Evolutionary conservation across 1,140 invertebrate species (phyloP), one percentile per base, ranked within the genome.

Genomic region (Drosophila persimilis): DNA sequence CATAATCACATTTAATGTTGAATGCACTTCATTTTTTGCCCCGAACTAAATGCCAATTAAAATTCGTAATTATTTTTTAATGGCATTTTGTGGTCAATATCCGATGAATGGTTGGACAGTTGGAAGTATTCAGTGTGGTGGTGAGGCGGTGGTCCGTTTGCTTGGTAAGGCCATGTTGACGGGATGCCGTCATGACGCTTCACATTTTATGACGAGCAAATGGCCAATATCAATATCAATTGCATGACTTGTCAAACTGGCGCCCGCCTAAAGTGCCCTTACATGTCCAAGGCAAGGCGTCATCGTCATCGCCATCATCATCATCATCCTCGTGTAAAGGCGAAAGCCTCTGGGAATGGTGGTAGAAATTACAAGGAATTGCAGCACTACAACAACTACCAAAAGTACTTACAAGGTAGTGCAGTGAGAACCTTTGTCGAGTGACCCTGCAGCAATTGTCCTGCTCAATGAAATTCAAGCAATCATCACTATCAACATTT

Each of bases 21-120:
- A 74, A 58, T 74, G 71, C 73, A 75, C 73, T 75, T 75, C 54
- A 75, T 75, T 67, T 75, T 69, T 73, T 53, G 73, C 64, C 70
- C 52, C 52, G 69, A 86, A 86, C 73, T 81, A 86, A 88, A 88
- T 86, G 83, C 64, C 81, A 86, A 81, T 86, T 86, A 86, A 86
- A 85, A 88, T 81, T 26, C 77, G 83, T 88, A 86, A 86, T 86
- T 86, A 86, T 86, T 86, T 86, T 86, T 88, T 86, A 86, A 86
- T 86, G 78, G 81, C 77, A 81, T 86, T 86, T 88, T 88, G 83
- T 81, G 81, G 81, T 86, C 78, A 86, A 88, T 78, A 88, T 80
- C 77, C 57, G 62, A 45, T 70, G 70, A 81, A 88, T 86, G 69
- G 81, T 88, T 77, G 73, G 62, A 64, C 69, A 73, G 50, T 31